phyloP scores from a whole-genome alignment of 2,888 invertebrate genomes.

The Dicyrtoma fusca region DNA sequence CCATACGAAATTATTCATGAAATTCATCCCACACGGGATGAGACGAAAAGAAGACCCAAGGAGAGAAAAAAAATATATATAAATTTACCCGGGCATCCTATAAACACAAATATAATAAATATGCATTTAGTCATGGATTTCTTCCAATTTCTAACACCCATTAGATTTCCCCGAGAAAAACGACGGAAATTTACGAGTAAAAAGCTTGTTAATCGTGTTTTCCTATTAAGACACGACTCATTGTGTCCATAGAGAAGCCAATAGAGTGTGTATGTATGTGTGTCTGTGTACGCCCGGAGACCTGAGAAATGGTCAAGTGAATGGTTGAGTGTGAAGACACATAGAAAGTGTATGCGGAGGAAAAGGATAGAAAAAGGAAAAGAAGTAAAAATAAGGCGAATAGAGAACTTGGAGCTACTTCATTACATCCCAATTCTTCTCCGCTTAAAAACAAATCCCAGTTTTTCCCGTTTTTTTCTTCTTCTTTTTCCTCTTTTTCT shows the following conservation, averaged over 20 bases:
- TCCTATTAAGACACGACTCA: background rate
- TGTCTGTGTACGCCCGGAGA: background rate
- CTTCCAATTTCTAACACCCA: background rate
- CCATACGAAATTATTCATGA: constrained; percentile 34
- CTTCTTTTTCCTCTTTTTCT: constrained; percentile 7
- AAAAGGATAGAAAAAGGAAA: constrained; percentile 1
- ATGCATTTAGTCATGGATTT: no score
- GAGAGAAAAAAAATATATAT: background rate
- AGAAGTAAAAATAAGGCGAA: constrained; percentile 19
- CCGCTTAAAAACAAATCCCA: constrained; percentile 52
- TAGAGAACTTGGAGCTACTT: constrained; percentile 38
- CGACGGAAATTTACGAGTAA: constrained; percentile 23
- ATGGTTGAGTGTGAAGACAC: constrained; percentile 4
- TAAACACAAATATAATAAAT: no score
- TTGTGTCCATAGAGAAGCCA: background rate
- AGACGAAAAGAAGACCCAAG: background rate
- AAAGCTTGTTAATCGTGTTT: constrained; percentile 14
- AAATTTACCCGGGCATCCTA: no score
- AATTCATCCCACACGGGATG: constrained; percentile 27
- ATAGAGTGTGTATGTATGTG: background rate
- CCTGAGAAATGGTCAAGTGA: constrained; percentile 28
- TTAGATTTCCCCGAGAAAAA: background rate
- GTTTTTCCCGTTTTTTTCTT: constrained; percentile 38
- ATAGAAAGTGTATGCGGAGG: background rate
- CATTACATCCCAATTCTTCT: constrained; percentile 50